phyloP scores from a whole-genome alignment of 2,113 vertebrate species.

The Fulica atra region DNA sequence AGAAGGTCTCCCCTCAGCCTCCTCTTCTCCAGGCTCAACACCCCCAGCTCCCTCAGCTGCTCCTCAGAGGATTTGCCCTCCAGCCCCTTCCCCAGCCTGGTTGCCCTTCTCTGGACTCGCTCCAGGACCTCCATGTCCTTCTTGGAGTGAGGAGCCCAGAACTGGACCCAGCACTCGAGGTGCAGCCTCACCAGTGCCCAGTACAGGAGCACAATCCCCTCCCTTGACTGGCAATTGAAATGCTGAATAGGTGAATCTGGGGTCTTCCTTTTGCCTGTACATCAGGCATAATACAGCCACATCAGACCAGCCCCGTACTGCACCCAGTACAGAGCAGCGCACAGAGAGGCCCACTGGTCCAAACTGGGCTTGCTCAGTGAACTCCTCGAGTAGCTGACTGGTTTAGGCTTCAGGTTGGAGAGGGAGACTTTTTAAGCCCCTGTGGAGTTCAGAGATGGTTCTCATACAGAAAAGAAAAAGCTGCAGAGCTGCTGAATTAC shows the following conservation, averaged over 20 bases:
- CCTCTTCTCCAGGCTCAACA: too few relatives aligned
- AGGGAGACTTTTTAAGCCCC: background rate
- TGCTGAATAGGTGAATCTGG: background rate
- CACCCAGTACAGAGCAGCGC: background rate
- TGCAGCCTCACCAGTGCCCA: too few relatives aligned
- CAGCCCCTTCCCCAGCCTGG: too few relatives aligned
- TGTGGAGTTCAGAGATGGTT: background rate
- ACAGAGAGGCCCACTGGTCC: background rate
- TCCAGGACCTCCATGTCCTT: too few relatives aligned
- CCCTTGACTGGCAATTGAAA: background rate
- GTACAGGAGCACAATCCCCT: too few relatives aligned
- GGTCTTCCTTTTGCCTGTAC: background rate
- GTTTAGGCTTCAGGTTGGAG: background rate
- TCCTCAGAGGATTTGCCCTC: too few relatives aligned
- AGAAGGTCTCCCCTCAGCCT: too few relatives aligned
- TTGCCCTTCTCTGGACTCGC: too few relatives aligned
- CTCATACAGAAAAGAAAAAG: background rate
- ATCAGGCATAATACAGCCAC: background rate
- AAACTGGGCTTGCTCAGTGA: background rate
- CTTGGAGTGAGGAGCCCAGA: too few relatives aligned
- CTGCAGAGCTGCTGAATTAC: background rate
- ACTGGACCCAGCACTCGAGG: too few relatives aligned
- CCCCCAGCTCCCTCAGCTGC: too few relatives aligned
- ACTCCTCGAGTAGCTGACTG: background rate
- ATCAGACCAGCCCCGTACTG: fast-evolving